Evolutionary conservation across 2,888 invertebrate genomes (phyloP), one percentile per base, ranked within the genome.

Genomic region (Coleophora flavipennella): DNA sequence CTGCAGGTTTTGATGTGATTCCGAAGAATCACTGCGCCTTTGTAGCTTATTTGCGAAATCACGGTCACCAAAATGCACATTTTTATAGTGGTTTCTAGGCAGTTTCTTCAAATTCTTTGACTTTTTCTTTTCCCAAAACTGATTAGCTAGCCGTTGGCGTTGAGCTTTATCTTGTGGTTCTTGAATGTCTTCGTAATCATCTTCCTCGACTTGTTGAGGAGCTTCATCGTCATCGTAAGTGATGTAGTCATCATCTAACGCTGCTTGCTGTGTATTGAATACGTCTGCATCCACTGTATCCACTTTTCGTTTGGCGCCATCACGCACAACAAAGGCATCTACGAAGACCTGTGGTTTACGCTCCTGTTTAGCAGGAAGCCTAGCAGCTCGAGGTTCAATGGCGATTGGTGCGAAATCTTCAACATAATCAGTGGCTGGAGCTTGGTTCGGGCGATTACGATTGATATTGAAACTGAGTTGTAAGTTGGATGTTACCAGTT

Each of bases 1-100:
- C 51, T 68, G 70, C 14, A 70, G 45, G 20, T 60, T 68, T 45
- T 70, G 70, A 32, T 62, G 64, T 2, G 64, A 59, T 20, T 20
- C 20, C 6, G 20, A 20, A 3, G 20, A 20, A 13, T 55, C 53
- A 12, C 53, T 60, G 8, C 56, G 55, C 12, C 55, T 43, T 8
- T 57, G 59, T 10, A 59, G 47, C 36, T 66, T 57, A 12, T 71
- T 58, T 1, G 55, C 67, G 13, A 73, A 43, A 28, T 67, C 61
- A 2, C 80, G 67, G 36, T 83, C 80, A 1, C 83, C 84, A 44
- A 84, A 84, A 47, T 84, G 83, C 9, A 81, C 83, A 40, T 67
- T 68, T 42, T 67, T 62, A 48, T 84, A 84, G 52, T 84, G 73
- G 38, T 69, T 64, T 0, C 52, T 49, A 3, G 75, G 68, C 6